These are phyloP conservation scores for Drosophila lacicola DNA, from an alignment of 2,888 invertebrate species.

Conservation along the genomic window DNA sequence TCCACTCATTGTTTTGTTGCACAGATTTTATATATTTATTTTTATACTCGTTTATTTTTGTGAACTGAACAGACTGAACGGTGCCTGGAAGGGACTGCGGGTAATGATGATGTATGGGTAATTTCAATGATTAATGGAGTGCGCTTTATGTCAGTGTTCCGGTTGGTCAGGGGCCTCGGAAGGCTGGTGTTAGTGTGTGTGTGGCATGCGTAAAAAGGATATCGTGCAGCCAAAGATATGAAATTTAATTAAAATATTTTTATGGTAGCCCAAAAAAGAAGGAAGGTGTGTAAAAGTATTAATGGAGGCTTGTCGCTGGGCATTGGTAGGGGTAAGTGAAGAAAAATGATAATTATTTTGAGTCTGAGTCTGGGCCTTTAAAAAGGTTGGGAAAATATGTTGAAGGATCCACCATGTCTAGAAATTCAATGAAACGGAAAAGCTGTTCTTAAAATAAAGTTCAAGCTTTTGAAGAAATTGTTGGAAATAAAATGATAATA, in stretches of 20 bases:
- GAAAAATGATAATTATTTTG: conserved; percentile 29
- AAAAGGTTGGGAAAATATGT: not conserved
- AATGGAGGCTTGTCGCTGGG: conserved; percentile 32
- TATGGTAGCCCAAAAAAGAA: conserved; percentile 49
- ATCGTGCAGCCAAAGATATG: conserved; percentile 52
- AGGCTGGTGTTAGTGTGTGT: conserved; percentile 44
- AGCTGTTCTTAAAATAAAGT: not conserved
- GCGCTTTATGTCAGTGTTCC: conserved; percentile 73
- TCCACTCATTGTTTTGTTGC: conserved; percentile 47
- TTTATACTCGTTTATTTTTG: conserved; percentile 12
- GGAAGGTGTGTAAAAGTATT: conserved; percentile 47
- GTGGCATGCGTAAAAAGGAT: conserved; percentile 66
- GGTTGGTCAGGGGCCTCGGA: conserved; percentile 48
- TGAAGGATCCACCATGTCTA: not conserved
- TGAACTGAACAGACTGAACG: conserved; percentile 56
- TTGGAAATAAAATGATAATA: not conserved
- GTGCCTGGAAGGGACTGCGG: conserved; percentile 61
- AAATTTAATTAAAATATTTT: conserved; percentile 79
- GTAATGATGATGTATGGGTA: conserved; percentile 79
- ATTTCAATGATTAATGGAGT: conserved; percentile 77
- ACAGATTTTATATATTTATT: conserved; percentile 49
- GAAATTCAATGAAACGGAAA: not conserved
- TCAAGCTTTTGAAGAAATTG: not conserved
- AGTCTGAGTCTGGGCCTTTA: not conserved
- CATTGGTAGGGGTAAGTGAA: conserved; percentile 9